Conservation (phyloP, 2,888 invertebrate species). For the Plusia festucae region DNA sequence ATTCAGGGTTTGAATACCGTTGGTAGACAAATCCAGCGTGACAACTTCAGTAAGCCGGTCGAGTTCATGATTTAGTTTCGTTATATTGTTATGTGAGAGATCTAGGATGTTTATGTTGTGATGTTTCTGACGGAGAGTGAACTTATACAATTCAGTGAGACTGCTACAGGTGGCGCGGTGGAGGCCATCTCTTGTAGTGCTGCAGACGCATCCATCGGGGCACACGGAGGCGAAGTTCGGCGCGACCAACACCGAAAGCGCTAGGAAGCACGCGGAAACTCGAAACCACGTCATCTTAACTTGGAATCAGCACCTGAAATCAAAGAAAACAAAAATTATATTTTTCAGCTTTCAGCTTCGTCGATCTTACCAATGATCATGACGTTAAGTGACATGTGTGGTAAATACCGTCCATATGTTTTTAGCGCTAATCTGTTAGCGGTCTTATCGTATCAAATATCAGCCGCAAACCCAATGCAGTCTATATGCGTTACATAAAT, state of each 20-base stretch:
- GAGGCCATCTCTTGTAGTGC: constrained; percentile 91
- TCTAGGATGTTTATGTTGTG: constrained; percentile 89
- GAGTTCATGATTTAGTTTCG: constrained; percentile 88
- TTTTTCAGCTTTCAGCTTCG: constrained; percentile 3
- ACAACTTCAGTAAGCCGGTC: constrained; percentile 90
- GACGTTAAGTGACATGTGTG: constrained; percentile 50
- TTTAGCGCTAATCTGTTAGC: constrained; percentile 65
- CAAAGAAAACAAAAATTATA: constrained; percentile 52
- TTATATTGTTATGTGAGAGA: constrained; percentile 90
- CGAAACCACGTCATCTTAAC: constrained; percentile 77
- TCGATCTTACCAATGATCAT: constrained; percentile 21
- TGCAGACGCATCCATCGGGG: constrained; percentile 88
- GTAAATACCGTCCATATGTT: constrained; percentile 60
- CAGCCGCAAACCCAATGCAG: constrained; percentile 63
- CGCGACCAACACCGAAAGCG: constrained; percentile 72
- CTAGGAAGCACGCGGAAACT: constrained; percentile 72
- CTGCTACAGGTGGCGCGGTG: constrained; percentile 91
- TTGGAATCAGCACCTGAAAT: constrained; percentile 81
- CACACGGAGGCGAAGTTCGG: constrained; percentile 80
- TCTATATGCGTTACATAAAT: constrained; percentile 57
- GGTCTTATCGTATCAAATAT: constrained; percentile 66
- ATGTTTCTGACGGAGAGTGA: constrained; percentile 83
- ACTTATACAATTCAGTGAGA: constrained; percentile 94
- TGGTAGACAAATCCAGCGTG: constrained; percentile 91
- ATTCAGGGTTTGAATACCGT: constrained; percentile 89